A percentile compares a stretch with the other conserved stretches of the same genome.
Evolutionary conservation across 2,888 invertebrate genomes (phyloP).

Genomic region (Notodromas monacha): DNA sequence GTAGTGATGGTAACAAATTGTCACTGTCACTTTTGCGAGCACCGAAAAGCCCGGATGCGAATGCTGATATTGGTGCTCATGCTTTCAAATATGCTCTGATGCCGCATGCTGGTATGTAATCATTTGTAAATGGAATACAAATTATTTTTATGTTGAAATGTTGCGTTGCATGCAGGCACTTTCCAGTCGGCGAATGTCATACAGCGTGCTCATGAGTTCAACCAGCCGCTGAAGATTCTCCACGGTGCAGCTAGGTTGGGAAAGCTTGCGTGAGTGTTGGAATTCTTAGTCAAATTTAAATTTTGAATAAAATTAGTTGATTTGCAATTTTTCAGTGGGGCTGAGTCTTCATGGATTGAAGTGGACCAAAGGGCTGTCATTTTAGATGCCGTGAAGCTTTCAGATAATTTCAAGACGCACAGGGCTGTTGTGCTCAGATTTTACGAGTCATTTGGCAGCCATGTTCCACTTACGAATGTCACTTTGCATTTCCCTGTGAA

Average conservation of each 20-base stretch:
- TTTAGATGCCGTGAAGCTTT: conserved; percentile 16
- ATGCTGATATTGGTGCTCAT: conserved; percentile 20
- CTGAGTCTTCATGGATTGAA: too few species aligned
- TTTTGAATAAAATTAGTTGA: too few species aligned
- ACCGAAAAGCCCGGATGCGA: conserved; percentile 19
- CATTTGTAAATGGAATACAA: background rate
- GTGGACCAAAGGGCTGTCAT: conserved; percentile 14
- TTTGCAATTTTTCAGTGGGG: too few species aligned
- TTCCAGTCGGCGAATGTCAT: conserved; percentile 17
- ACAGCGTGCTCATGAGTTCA: conserved; percentile 16
- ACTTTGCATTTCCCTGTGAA: too few species aligned
- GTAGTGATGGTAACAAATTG: conserved; percentile 16
- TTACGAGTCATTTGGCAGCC: conserved; percentile 17
- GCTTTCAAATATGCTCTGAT: conserved; percentile 18
- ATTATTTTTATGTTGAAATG: conserved; percentile 5
- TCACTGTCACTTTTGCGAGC: conserved; percentile 18
- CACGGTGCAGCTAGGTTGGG: too few species aligned
- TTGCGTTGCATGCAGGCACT: conserved; percentile 12
- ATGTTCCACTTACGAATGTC: too few species aligned
- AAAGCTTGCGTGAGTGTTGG: too few species aligned
- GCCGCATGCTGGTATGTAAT: conserved; percentile 16
- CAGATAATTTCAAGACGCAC: conserved; percentile 13
- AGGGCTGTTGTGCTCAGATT: conserved; percentile 14
- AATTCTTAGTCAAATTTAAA: too few species aligned
- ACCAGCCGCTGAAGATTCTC: conserved; percentile 13